Conservation (phyloP, 2,888 invertebrate species). For the Rhagophthalmus giganteus region DNA sequence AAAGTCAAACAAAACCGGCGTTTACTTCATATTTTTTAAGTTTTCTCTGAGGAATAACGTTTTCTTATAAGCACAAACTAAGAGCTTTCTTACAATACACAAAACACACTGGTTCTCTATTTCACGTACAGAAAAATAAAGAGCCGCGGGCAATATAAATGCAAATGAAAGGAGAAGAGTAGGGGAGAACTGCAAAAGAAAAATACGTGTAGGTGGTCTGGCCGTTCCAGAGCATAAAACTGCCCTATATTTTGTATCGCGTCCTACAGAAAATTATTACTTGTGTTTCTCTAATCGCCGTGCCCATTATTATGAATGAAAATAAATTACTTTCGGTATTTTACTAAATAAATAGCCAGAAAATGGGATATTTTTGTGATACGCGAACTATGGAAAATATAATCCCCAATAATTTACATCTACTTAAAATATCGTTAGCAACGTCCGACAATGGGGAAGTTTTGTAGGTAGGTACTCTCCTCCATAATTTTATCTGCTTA, state of each 20-base stretch:
- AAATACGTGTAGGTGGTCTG: slow-evolving; percentile 14
- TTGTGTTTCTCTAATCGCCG: slow-evolving; percentile 21
- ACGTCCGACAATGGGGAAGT: no score
- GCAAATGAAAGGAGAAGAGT: slow-evolving; percentile 24
- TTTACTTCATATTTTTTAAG: no score
- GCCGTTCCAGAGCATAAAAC: slow-evolving; percentile 18
- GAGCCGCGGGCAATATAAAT: slow-evolving; percentile 27
- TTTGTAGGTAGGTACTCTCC: no score
- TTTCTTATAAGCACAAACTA: slow-evolving; percentile 11
- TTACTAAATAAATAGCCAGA: slow-evolving; percentile 11
- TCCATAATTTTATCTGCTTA: no score
- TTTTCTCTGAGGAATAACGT: slow-evolving; percentile 12
- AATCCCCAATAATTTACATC: no score
- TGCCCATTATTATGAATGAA: slow-evolving; percentile 18
- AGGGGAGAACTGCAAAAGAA: slow-evolving; percentile 21
- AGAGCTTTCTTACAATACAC: slow-evolving; percentile 15
- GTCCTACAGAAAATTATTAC: slow-evolving; percentile 19
- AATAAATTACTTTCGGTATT: slow-evolving; percentile 17
- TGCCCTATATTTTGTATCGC: slow-evolving; percentile 21
- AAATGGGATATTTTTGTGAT: no score
- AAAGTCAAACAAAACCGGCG: no score
- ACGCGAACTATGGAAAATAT: no score
- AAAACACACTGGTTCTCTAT: slow-evolving; percentile 15
- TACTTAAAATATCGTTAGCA: no score
- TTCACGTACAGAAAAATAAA: slow-evolving; percentile 26